Evolutionary conservation across 2,888 invertebrate genomes (phyloP).

Genomic region (Drosophila suboccidentalis): DNA sequence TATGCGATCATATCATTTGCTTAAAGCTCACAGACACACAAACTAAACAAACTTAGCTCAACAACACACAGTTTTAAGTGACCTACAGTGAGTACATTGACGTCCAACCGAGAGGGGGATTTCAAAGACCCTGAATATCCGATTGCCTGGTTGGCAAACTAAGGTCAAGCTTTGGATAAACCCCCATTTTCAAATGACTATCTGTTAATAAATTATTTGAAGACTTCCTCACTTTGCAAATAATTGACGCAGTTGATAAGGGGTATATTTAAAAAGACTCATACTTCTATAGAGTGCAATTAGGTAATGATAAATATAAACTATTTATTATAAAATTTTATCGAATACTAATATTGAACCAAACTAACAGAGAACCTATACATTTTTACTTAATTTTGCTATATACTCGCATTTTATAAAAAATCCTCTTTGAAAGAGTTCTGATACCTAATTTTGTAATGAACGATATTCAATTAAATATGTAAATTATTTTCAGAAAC

Average conservation of each 20-base stretch:
- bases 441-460: too few relatives aligned
- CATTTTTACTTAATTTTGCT: too few relatives aligned
- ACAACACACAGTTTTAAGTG: conserved; percentile 27
- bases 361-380: too few relatives aligned
- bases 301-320: background rate
- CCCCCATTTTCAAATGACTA: background rate
- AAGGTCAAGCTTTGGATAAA: conserved; percentile 4
- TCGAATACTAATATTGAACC: too few relatives aligned
- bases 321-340: background rate
- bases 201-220: background rate
- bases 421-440: too few relatives aligned
- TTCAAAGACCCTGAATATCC: conserved; percentile 43
- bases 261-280: too few relatives aligned
- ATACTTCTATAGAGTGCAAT: too few relatives aligned
- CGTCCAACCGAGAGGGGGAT: conserved; percentile 39
- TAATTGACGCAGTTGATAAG: too few relatives aligned
- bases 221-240: background rate
- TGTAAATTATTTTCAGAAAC: too few relatives aligned
- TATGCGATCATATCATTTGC: conserved; percentile 24
- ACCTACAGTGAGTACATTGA: conserved; percentile 72
- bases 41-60: background rate
- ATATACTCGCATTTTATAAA: too few relatives aligned
- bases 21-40: conserved; percentile 1
- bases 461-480: too few relatives aligned
- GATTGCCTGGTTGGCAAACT: conserved; percentile 23